phyloP scores from a whole-genome alignment of 2,113 vertebrate species.

The Ailurus styani region DNA sequence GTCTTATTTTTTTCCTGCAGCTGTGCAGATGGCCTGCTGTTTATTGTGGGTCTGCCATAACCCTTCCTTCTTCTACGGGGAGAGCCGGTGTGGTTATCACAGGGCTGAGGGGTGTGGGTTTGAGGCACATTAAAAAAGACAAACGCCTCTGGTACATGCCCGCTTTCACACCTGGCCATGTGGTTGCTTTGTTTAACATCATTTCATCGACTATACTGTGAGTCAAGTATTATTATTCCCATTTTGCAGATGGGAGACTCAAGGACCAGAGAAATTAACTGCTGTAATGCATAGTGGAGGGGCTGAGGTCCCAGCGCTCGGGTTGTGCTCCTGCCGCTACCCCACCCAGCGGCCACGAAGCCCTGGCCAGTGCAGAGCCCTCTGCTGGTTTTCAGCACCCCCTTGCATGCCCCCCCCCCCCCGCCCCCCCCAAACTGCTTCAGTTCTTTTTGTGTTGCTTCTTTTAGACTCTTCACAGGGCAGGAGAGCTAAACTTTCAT shows the following conservation, averaged over 20 bases:
- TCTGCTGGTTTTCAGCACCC: not conserved
- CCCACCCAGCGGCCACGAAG: too few relatives aligned
- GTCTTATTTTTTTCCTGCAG: not conserved
- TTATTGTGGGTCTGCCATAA: not conserved
- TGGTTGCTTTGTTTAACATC: not conserved
- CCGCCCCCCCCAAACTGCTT: not conserved
- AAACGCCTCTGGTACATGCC: not conserved
- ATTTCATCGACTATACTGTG: not conserved
- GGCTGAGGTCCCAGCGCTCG: not conserved
- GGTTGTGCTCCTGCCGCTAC: rapidly evolving
- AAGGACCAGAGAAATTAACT: not conserved
- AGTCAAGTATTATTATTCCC: not conserved
- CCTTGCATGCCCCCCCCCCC: too few relatives aligned
- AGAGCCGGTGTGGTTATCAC: not conserved
- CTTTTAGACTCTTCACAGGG: not conserved
- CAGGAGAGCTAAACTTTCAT: not conserved
- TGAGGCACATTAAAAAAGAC: not conserved
- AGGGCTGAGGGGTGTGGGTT: not conserved
- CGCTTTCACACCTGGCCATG: not conserved
- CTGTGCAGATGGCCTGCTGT: not conserved
- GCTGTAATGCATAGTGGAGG: not conserved
- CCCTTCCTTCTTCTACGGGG: not conserved
- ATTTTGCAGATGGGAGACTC: not conserved
- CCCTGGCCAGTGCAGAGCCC: not conserved
- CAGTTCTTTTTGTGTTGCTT: not conserved